Evolutionary conservation across 2,888 invertebrate genomes (phyloP), one percentile per base, ranked within the genome.

Genomic region (Stenchaetothrips biformis): DNA sequence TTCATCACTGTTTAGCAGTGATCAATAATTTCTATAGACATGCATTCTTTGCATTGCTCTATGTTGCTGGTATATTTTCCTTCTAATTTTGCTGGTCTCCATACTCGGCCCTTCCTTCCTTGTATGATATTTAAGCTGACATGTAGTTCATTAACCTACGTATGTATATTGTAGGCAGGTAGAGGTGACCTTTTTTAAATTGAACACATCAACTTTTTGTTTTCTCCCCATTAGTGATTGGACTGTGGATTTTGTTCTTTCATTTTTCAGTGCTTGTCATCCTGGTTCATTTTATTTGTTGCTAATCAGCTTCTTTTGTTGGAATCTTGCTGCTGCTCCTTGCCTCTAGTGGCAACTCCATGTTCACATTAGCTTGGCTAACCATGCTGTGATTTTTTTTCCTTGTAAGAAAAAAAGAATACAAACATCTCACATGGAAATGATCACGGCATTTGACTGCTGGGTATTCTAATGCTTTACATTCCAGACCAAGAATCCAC

Each of bases 1-100:
- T 21, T 11, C 21, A 25, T 25, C 21, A 25, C 67, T 74, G 67
- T n/a, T 8, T 74, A 74, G 67, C 67, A 74, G 67, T 74, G 67
- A 74, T 21, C 25, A 11, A 74, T 74, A 25, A 11, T 4, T 25
- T 74, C 1, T 13, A 53, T 53, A 25, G 67, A 25, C 25, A 11
- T 74, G 67, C 67, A 25, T 74, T 25, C 21, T 74, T 74, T 74
- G 67, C 67, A 74, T 25, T 74, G 67, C 67, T 74, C 21, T 21
- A 21, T 21, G 18, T 53, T 53, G 53, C 16, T 53, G 53, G 18
- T 53, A 53, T 53, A 53, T 18, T 53, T 53, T 11, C 16, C 13
- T 18, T 53, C 18, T 59, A 13, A 37, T 37, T 37, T 37, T 37
- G 37, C 37, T 37, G 59, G 16, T 59, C 59, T 59, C 37, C 37